Conservation (phyloP, 2,888 invertebrate species). For the Macaria liturata region DNA sequence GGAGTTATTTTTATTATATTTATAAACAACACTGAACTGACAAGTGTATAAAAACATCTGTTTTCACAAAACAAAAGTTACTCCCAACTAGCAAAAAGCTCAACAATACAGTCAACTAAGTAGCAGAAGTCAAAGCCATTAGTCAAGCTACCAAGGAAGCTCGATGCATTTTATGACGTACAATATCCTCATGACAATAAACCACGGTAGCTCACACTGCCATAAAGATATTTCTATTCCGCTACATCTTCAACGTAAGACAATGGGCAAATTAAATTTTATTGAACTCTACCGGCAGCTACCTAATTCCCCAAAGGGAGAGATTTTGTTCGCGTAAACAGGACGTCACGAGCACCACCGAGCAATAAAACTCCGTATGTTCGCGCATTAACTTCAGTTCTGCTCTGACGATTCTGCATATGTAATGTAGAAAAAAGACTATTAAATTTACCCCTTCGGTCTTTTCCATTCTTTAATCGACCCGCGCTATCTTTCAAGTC, state of each 20-base stretch:
- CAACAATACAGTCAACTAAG: constrained; percentile 17
- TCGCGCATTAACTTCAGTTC: constrained; percentile 54
- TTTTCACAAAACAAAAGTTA: neutral
- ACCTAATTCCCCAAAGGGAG: constrained; percentile 52
- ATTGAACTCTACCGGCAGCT: constrained; percentile 64
- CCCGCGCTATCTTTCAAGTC: constrained; percentile 66
- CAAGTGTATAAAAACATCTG: no score
- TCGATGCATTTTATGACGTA: constrained; percentile 30
- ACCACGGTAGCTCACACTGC: constrained; percentile 23
- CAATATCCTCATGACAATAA: constrained; percentile 28
- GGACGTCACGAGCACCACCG: constrained; percentile 64
- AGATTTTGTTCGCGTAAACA: constrained; percentile 59
- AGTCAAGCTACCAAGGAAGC: constrained; percentile 20
- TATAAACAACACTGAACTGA: no score
- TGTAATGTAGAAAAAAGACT: constrained; percentile 65
- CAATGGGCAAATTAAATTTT: constrained; percentile 76
- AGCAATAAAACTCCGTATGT: constrained; percentile 39
- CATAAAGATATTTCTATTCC: constrained; percentile 36
- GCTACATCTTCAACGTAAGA: constrained; percentile 43
- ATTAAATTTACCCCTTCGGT: constrained; percentile 57
- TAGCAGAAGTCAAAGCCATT: constrained; percentile 16
- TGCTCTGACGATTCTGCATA: constrained; percentile 67
- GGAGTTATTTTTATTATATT: no score
- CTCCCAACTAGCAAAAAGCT: constrained; percentile 6
- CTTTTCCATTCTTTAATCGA: constrained; percentile 59